Percentiles rank a stretch among this genome's conserved stretches.
These are phyloP conservation scores for Siniperca knerii DNA, from an alignment of 2,113 vertebrate genomes.

Conservation along the genomic window DNA sequence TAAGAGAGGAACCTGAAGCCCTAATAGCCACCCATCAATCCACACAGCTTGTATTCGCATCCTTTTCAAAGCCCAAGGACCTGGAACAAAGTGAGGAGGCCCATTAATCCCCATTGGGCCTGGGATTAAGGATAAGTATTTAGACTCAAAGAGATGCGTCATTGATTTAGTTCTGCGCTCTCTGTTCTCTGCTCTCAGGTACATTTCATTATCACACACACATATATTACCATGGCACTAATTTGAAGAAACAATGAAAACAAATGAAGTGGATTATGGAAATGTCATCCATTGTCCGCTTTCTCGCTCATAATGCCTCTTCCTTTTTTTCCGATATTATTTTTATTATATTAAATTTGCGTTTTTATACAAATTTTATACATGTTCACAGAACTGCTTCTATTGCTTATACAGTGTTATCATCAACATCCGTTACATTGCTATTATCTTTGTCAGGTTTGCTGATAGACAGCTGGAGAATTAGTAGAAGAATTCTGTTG, in stretches of 20 bases:
- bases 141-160: slow-evolving; percentile 44
- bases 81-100: slow-evolving; percentile 55
- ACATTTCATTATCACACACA: slow-evolving; percentile 32
- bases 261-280: slow-evolving; percentile 13
- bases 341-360: background rate
- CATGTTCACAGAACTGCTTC: background rate
- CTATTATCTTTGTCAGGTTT: background rate
- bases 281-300: slow-evolving; percentile 1
- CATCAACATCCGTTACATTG: background rate
- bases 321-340: background rate
- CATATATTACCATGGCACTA: background rate
- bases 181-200: slow-evolving; percentile 19
- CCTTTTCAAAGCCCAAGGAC: slow-evolving; percentile 58
- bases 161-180: slow-evolving; percentile 45
- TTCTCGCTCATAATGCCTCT: background rate
- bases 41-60: slow-evolving; percentile 51
- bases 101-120: slow-evolving; percentile 50
- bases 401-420: background rate
- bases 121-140: slow-evolving; percentile 35
- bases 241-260: background rate
- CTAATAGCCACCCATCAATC: slow-evolving; percentile 65
- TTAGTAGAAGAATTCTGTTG: background rate
- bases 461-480: background rate
- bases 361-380: too few species aligned
- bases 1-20: slow-evolving; percentile 70